A percentile compares a stretch with the other conserved stretches of the same genome.
Conservation (phyloP, 2,888 invertebrate genomes). For the Tridacna crocea region DNA sequence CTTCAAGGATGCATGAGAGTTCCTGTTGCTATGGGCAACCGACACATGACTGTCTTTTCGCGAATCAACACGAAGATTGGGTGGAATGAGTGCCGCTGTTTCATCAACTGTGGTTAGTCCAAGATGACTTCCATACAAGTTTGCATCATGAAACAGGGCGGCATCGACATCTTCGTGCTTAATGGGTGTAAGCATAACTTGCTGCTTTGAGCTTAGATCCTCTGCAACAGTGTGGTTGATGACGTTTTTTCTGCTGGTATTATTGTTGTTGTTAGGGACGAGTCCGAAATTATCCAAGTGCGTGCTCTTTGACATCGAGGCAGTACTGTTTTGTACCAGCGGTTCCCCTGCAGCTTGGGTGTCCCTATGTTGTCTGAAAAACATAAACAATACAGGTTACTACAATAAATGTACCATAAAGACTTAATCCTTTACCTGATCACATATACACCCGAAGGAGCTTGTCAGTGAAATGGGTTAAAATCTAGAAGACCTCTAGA, state of each 20-base stretch:
- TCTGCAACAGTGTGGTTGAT: conserved; percentile 90
- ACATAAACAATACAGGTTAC: neutral
- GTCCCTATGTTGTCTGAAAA: conserved; percentile 12
- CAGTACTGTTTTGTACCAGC: neutral
- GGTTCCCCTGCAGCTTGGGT: neutral
- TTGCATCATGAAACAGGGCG: conserved; percentile 55
- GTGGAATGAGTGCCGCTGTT: conserved; percentile 64
- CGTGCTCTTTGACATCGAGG: conserved; percentile 6
- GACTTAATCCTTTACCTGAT: no score
- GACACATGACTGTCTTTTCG: conserved; percentile 66
- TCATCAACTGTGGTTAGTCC: conserved; percentile 45
- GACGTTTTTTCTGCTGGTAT: conserved; percentile 88
- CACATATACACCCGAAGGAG: no score
- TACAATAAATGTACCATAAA: no score
- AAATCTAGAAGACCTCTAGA: no score
- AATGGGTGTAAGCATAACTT: conserved; percentile 75
- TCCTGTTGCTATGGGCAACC: conserved; percentile 43
- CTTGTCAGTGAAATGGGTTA: no score
- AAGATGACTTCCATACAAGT: conserved; percentile 46
- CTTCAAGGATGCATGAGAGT: conserved; percentile 64
- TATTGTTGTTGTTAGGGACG: neutral
- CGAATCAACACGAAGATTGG: conserved; percentile 56
- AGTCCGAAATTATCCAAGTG: conserved; percentile 42
- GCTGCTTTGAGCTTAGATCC: conserved; percentile 62
- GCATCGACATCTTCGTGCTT: conserved; percentile 79